Evolutionary conservation across 2,113 vertebrate genomes (phyloP), one percentile per base, ranked within the genome.

Genomic region (Deroptyus accipitrinus): DNA sequence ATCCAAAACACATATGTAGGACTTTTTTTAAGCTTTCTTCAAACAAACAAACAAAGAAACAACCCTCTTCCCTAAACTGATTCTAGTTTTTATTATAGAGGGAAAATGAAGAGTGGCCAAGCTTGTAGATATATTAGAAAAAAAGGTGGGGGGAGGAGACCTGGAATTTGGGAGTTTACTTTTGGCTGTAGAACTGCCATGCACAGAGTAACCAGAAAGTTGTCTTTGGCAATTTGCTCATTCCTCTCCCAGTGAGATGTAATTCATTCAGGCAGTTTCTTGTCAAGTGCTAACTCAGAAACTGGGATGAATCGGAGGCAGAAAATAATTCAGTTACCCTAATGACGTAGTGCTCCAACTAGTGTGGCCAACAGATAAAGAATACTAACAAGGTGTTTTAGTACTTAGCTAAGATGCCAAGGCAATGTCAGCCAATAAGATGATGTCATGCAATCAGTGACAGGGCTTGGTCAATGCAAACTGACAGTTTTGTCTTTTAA

Each of bases 151-250:
- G 57, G 57, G 14, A 59, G 57, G 57, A 59, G 57, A 59, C 33
- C 17, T 94, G 85, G 73, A 72, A 88, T 95, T 78, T 76, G 66
- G 80, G 86, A 87, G 69, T 68, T 91, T 41, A 46, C 77, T 88
- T 86, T 90, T 11, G 3, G 35, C 79, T 87, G 11, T 77, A 81
- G 66, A 81, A 55, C 41, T 63, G 18, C 31, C 48, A 17, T 64
- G 59, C 15, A 46, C 52, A 69, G 46, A 82, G 35, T 44, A 86
- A 63, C 46, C 24, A 92, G 86, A 82, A 94, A 85, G 69, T 94
- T 94, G 80, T 91, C 81, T 91, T 95, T 95, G 91, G 86, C 86
- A 72, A 15, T 84, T 91, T 69, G 28, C 48, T 92, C 66, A 8
- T 86, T 86, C 64, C 44, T 66, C 77, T 95, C 61, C 89, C 83